Conservation (phyloP, 2,113 vertebrate species). For the Vombatus ursinus region DNA sequence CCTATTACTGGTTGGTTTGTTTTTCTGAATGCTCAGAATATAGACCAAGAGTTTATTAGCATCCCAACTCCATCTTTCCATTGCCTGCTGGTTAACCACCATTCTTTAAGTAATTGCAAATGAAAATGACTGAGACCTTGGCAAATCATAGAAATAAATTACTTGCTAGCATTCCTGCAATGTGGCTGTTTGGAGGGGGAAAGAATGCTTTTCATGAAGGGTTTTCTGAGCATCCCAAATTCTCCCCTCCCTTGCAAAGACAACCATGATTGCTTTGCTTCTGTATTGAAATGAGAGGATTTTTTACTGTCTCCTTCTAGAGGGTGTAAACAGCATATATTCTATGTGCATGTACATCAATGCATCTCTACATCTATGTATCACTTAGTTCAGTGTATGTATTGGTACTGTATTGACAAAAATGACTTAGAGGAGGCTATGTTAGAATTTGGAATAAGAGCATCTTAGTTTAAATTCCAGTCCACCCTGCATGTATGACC, state of each 20-base stretch:
- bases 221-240: not conserved
- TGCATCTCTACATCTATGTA: not conserved
- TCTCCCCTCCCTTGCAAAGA: not conserved
- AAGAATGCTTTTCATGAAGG: not conserved
- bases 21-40: slow-evolving; percentile 78
- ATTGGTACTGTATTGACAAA: not conserved
- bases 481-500: not conserved
- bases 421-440: not conserved
- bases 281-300: not conserved
- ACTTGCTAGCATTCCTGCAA: slow-evolving; percentile 35
- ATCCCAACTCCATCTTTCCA: slow-evolving; percentile 39
- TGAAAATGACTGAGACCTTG: slow-evolving; percentile 72
- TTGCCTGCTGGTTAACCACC: slow-evolving; percentile 70
- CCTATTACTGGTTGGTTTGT: slow-evolving; percentile 65
- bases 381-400: not conserved
- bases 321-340: not conserved
- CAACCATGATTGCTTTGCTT: not conserved
- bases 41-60: slow-evolving; percentile 73
- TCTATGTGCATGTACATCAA: not conserved
- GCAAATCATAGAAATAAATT: slow-evolving; percentile 54
- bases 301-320: not conserved
- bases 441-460: not conserved
- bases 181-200: not conserved
- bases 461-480: not conserved
- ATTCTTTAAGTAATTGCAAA: slow-evolving; percentile 75